Evolutionary conservation across 2,113 vertebrate genomes (phyloP).

Genomic region (Thamnophis sirtalis): DNA sequence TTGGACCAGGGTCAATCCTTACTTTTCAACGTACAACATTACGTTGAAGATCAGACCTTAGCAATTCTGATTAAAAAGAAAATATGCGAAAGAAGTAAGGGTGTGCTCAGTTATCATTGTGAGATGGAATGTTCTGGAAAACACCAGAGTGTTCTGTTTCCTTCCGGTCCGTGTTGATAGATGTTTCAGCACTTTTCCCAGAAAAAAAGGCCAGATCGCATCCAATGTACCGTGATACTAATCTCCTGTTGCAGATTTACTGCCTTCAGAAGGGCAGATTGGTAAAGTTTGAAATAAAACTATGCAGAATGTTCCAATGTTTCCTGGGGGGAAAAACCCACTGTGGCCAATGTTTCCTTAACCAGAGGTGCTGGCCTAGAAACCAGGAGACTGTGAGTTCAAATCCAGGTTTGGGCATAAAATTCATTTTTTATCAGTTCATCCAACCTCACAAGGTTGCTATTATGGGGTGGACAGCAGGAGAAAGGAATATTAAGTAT

Average conservation of each 20-base stretch:
- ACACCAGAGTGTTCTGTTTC: neutral
- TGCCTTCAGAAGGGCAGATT: neutral
- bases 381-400: neutral
- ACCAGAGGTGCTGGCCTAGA: neutral
- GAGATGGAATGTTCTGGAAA: neutral
- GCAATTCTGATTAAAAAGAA: neutral
- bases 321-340: neutral
- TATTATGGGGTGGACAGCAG: no score
- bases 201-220: neutral
- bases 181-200: neutral
- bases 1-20: neutral
- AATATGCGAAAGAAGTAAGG: neutral
- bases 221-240: neutral
- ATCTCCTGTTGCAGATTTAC: neutral
- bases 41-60: neutral
- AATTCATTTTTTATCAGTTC: neutral
- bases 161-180: neutral
- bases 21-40: neutral
- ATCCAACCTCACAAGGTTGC: no score
- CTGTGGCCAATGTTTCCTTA: neutral
- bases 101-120: neutral
- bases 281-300: neutral
- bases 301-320: neutral
- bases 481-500: no score
- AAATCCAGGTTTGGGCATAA: neutral